Evolutionary conservation across 2,797 vertebrate genomes (phyloP), one percentile per base, ranked within the genome.

Genomic region (Naso thynnoides): DNA sequence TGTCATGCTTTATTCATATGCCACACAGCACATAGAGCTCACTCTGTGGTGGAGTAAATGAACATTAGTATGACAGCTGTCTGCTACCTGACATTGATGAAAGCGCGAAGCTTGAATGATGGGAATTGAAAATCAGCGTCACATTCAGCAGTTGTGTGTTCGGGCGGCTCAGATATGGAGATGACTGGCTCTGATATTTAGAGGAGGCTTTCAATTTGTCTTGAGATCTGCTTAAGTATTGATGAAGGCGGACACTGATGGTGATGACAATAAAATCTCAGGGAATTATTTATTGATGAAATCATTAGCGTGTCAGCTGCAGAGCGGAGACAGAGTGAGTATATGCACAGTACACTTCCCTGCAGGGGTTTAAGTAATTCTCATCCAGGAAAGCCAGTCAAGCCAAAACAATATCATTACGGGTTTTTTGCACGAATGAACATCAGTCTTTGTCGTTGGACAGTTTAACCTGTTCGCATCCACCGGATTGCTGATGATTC

Each of bases 211-310:
- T 69, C 53, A 57, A 59, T 81, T 83, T 70, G 70, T 56, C 73
- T 61, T 6, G 24, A 66, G 56, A 75, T 58, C 59, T 68, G 39
- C 29, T 87, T 2, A 84, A 90, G 81, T 83, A 87, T 83, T 90
- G 82, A 91, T 84, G 83, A 81, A 29, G 44, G 19, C 70, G 49
- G 86, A 81, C 79, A 41, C 54, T 72, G 77, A 79, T 47, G 74
- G 76, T 44, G 79, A 85, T 82, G 76, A 80, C 79, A 78, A 50
- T 73, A 39, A 83, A 82, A 83, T 75, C 81, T 78, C 71, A 47
- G 48, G 10, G 24, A 59, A 74, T 90, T 45, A 76, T 88, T 87
- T 83, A 90, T 91, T 82, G 74, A 91, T 84, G 45, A 42, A 55
- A 70, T 79, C 75, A 76, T 89, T 86, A 79, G 61, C 69, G 50